Base-by-base conservation (phyloP, 2,113 vertebrate species). In the Gnathonemus longibarbis region DNA sequence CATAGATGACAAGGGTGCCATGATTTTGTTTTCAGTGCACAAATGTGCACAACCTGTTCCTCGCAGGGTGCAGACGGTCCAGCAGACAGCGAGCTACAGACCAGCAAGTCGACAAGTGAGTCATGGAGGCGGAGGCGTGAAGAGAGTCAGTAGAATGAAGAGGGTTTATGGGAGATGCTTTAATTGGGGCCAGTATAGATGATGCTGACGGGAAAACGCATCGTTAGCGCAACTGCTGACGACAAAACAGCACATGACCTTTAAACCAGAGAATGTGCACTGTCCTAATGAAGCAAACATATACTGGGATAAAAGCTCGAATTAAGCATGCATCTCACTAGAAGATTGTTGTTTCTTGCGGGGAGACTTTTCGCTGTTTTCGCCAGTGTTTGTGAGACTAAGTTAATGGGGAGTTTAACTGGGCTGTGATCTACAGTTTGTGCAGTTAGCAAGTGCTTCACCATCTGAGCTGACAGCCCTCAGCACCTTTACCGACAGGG, bases 341-440 rank as follows among this genome's bases (percentile, higher is more conserved):
- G 70, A 50, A 83, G 52, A 56, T 3, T 50, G 11, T 70, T 27
- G 10, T 89, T 19, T 89, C 27, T 74, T 74, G 17, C 21, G 45
- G 49, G 39, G 3, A 90, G 86, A 88, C 50, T 87, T 19, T 87
- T 89, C 45, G 53, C n/a, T 83, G 39, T 90, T 92, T 93, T 93
- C 92, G 70, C 31, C 52, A 85, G 31, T 24, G 84, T 66, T 91
- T 89, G 48, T 89, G 87, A 88, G 58, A 46, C 87, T 90, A 84
- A 91, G 91, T 93, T 92, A 93, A 93, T 92, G 90, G 92, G 91
- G 89, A 90, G 91, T 91, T 95, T 92, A 93, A 94, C 91, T 83
- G 21, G 85, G 66, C 46, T 89, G 48, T 49, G 15, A 89, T 39
- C 35, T 46, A n/a, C 48, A 15, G 7, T 49, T 56, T 31, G 52